These are phyloP conservation scores for Hypomecis punctinalis DNA, from an alignment of 2,888 invertebrate species.

Conservation along the genomic window DNA sequence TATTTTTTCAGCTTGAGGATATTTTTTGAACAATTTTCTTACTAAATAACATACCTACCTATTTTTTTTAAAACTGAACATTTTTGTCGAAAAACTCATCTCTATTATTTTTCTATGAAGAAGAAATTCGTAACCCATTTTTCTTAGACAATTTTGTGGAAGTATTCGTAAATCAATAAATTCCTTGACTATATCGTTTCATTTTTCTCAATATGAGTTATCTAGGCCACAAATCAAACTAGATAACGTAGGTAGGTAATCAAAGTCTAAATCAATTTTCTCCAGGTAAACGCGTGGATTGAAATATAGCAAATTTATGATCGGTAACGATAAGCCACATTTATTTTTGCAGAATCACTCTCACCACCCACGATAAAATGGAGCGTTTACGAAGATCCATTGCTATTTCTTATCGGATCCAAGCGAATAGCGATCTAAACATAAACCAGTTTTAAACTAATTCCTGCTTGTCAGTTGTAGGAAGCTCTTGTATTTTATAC, in stretches of 20 bases:
- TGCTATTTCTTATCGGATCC: constrained; percentile 24
- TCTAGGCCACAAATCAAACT: background rate
- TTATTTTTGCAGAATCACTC: constrained; percentile 29
- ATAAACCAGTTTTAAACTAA: constrained; percentile 11
- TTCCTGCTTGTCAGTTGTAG: background rate
- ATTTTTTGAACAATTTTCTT: too few species aligned
- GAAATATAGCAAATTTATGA: constrained; percentile 25
- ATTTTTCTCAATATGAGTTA: background rate
- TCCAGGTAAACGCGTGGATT: constrained; percentile 15
- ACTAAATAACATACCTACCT: too few species aligned
- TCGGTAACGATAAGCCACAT: constrained; percentile 19
- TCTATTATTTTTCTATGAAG: too few species aligned
- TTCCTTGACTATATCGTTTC: background rate
- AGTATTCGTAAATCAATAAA: background rate
- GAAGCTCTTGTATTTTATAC: too few species aligned
- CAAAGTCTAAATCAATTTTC: constrained; percentile 10
- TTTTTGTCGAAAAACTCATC: too few species aligned
- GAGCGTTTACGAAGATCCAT: constrained; percentile 32
- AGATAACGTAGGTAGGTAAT: background rate
- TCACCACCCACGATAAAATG: constrained; percentile 30
- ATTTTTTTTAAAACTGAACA: too few species aligned
- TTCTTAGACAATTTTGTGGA: too few species aligned
- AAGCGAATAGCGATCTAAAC: constrained; percentile 24
- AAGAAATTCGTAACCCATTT: too few species aligned
- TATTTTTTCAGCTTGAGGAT: too few species aligned